Conservation (phyloP, 2,888 invertebrate species). For the Ethmia dodecea region DNA sequence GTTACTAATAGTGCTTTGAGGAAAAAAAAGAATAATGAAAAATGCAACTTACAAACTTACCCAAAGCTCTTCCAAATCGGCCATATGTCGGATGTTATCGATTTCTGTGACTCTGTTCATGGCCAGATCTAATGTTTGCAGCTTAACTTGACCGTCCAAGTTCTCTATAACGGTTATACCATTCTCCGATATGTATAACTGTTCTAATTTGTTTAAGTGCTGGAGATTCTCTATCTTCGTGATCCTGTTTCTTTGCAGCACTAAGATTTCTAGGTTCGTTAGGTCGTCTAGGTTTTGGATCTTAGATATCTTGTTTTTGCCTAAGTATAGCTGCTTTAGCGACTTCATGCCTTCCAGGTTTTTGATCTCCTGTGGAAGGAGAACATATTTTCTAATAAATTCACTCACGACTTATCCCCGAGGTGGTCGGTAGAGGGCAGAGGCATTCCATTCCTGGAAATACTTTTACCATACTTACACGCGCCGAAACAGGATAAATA, state of each 20-base stretch:
- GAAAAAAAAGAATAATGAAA: neutral
- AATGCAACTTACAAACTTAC: constrained; percentile 81
- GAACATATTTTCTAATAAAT: too few species aligned
- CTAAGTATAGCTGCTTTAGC: constrained; percentile 89
- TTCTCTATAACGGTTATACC: constrained; percentile 89
- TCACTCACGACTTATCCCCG: too few species aligned
- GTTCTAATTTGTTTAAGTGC: constrained; percentile 83
- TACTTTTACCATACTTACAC: too few species aligned
- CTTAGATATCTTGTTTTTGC: constrained; percentile 95
- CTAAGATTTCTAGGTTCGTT: constrained; percentile 85
- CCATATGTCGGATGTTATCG: constrained; percentile 86
- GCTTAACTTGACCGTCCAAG: constrained; percentile 79
- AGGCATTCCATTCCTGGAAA: too few species aligned
- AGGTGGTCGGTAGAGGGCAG: too few species aligned
- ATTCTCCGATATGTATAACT: constrained; percentile 96
- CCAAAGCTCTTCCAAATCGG: constrained; percentile 95
- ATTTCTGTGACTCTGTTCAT: constrained; percentile 90
- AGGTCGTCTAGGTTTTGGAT: constrained; percentile 89
- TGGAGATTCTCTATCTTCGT: constrained; percentile 91
- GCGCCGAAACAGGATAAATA: too few species aligned
- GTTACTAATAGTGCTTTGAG: too few species aligned
- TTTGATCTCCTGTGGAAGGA: constrained; percentile 84
- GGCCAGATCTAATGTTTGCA: constrained; percentile 94
- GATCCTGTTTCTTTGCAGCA: constrained; percentile 94
- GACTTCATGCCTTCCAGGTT: constrained; percentile 87